Conservation (phyloP, 2,888 invertebrate species). For the Andrena praecox region DNA sequence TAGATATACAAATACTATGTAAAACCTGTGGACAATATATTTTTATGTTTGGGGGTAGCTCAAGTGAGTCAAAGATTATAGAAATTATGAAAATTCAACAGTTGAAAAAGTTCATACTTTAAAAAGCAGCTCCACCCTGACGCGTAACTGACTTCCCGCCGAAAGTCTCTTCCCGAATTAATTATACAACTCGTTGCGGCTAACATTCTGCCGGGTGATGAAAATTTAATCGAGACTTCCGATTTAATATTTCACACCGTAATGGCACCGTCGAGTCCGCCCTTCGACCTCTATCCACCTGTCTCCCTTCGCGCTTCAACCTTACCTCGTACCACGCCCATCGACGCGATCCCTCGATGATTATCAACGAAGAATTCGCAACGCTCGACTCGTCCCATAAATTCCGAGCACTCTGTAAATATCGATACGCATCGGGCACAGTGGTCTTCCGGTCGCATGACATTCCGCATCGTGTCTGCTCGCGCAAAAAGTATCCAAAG, state of each 20-base stretch:
- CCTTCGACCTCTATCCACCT: neutral
- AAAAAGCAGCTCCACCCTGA: too few species aligned
- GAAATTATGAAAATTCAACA: too few species aligned
- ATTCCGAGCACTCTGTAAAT: neutral
- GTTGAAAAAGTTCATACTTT: too few species aligned
- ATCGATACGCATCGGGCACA: neutral
- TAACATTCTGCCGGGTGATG: slow-evolving; percentile 75
- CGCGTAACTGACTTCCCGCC: neutral
- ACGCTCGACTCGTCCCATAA: too few species aligned
- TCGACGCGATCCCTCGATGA: too few species aligned
- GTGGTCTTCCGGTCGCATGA: too few species aligned
- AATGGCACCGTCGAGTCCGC: slow-evolving; percentile 53
- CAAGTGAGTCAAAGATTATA: too few species aligned
- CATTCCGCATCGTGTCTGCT: too few species aligned
- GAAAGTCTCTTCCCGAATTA: slow-evolving; percentile 39
- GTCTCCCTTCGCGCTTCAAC: neutral
- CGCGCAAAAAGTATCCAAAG: too few species aligned
- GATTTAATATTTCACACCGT: slow-evolving; percentile 76
- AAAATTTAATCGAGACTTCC: slow-evolving; percentile 73
- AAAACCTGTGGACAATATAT: too few species aligned
- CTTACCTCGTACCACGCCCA: neutral
- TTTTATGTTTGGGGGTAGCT: too few species aligned
- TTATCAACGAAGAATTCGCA: neutral
- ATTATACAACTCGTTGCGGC: slow-evolving; percentile 79
- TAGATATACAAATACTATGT: too few species aligned